These are phyloP conservation scores for Leucoraja erinaceus DNA, from an alignment of 2,113 vertebrate species.

Conservation along the genomic window DNA sequence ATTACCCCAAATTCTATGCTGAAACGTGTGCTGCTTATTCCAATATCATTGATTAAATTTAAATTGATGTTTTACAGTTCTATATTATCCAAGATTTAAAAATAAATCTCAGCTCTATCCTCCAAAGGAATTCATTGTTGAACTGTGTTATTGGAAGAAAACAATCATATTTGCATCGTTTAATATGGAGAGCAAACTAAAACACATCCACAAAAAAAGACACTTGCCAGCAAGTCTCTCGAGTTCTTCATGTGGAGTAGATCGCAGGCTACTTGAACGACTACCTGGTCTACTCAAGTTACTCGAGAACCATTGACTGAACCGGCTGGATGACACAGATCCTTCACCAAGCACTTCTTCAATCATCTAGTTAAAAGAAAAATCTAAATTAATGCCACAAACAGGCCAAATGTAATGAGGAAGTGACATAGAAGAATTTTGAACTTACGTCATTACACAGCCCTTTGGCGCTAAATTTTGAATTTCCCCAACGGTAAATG, in stretches of 20 bases:
- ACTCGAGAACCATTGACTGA: slow-evolving; percentile 89
- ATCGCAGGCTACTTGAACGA: slow-evolving; percentile 86
- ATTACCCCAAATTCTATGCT: not conserved
- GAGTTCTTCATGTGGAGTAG: slow-evolving; percentile 90
- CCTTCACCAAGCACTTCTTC: slow-evolving; percentile 94
- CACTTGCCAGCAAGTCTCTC: slow-evolving; percentile 85
- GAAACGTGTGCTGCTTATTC: not conserved
- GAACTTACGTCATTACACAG: slow-evolving; percentile 30
- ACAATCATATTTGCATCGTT: too few relatives aligned
- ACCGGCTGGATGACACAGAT: slow-evolving; percentile 80
- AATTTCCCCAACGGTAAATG: slow-evolving; percentile 18
- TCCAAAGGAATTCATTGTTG: too few relatives aligned
- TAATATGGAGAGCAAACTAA: too few relatives aligned
- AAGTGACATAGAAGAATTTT: slow-evolving; percentile 9
- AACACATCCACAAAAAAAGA: too few relatives aligned
- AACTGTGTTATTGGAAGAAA: too few relatives aligned
- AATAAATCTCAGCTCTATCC: too few relatives aligned
- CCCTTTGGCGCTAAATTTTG: slow-evolving; percentile 8
- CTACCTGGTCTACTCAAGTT: slow-evolving; percentile 86
- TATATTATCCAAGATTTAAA: too few relatives aligned
- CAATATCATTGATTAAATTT: not conserved
- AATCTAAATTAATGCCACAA: not conserved
- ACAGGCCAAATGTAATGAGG: not conserved
- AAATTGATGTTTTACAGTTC: too few relatives aligned
- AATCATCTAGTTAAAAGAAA: slow-evolving; percentile 72